These are phyloP conservation scores for Calameuta pallipes DNA, from an alignment of 2,888 invertebrate species.

Conservation along the genomic window DNA sequence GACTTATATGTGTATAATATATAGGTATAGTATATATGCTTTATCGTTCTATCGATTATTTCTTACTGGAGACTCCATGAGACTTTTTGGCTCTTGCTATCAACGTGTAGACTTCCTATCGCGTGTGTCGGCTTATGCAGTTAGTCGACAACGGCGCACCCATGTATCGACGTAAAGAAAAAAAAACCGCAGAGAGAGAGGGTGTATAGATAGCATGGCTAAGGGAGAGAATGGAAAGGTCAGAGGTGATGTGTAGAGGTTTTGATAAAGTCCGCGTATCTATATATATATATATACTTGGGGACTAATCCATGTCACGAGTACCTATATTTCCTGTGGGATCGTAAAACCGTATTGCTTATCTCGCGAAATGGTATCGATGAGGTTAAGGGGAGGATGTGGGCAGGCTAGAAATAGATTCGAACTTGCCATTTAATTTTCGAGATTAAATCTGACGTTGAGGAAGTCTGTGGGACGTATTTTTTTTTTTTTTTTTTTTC, in stretches of 20 bases:
- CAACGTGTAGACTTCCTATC: not conserved
- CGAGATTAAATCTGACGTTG: not conserved
- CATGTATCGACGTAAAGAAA: constrained; percentile 20
- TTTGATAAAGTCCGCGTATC: not conserved
- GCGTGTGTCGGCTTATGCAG: not conserved
- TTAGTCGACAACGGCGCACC: constrained; percentile 19
- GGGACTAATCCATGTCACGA: not conserved
- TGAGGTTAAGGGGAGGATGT: not conserved
- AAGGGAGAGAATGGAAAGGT: not conserved
- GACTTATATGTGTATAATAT: too few relatives aligned
- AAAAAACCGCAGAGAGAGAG: constrained; percentile 1
- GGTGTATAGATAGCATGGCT: not conserved
- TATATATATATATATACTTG: not conserved
- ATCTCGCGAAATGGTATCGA: not conserved
- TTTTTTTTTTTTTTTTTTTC: not conserved
- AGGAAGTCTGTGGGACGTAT: not conserved
- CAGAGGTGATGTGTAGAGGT: not conserved
- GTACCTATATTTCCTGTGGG: not conserved
- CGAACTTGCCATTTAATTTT: not conserved
- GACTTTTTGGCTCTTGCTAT: not conserved
- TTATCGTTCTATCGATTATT: not conserved
- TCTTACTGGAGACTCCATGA: not conserved
- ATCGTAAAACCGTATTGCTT: not conserved
- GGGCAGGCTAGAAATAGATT: not conserved
- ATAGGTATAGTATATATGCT: too few relatives aligned